These are phyloP conservation scores for Carduelis carduelis DNA, from an alignment of 2,797 vertebrate genomes.

Conservation along the genomic window DNA sequence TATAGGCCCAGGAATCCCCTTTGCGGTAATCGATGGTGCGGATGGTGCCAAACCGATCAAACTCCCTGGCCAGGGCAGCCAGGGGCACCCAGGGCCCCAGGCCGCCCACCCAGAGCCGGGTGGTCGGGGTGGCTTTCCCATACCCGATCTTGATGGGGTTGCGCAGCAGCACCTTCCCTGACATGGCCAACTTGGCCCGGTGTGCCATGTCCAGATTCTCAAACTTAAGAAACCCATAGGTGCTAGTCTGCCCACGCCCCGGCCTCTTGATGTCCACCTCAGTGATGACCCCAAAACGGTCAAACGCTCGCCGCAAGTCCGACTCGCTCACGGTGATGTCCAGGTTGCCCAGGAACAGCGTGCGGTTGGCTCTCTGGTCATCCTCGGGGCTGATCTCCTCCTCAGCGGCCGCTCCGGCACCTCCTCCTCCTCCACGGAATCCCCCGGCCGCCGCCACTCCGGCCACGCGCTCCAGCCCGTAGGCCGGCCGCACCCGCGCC, in stretches of 20 bases:
- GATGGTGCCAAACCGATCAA: conserved; percentile 98
- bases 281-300: conserved; percentile 94
- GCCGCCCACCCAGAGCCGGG: conserved; percentile 95
- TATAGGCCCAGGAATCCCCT: conserved; percentile 97
- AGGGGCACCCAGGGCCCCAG: conserved; percentile 95
- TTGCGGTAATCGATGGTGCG: conserved; percentile 97
- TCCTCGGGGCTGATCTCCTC: conserved; percentile 96
- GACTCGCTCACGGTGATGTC: conserved; percentile 93
- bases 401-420: conserved; percentile 45
- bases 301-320: conserved; percentile 90
- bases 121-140: conserved; percentile 95
- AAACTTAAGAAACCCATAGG: conserved; percentile 97
- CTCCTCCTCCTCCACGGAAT: conserved; percentile 76
- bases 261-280: conserved; percentile 97
- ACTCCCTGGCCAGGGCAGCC: conserved; percentile 92
- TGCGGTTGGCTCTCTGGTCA: conserved; percentile 95
- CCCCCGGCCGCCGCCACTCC: conserved; percentile 71
- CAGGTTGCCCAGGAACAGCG: conserved; percentile 95
- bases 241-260: conserved; percentile 88
- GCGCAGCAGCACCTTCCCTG: conserved; percentile 92
- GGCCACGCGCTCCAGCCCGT: conserved; percentile 82
- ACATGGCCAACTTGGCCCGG: conserved; percentile 95
- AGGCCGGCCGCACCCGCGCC: conserved; percentile 86
- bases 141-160: conserved; percentile 98
- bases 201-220: conserved; percentile 99